Evolutionary conservation across 1,140 invertebrate species (phyloP).

Genomic region (Ips typographus): DNA sequence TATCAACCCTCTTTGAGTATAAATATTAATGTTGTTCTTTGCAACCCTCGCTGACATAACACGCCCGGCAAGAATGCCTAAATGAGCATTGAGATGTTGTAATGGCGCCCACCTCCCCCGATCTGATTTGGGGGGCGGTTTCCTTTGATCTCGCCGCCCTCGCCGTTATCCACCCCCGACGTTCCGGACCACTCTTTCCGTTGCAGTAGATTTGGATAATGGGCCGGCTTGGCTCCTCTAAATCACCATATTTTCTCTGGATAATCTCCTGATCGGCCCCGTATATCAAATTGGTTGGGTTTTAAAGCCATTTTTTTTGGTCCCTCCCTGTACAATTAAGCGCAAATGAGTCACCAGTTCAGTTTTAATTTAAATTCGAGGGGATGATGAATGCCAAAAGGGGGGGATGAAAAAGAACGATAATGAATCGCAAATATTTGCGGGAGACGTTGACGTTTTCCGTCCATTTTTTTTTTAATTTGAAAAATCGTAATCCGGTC

Average conservation of each 20-base stretch:
- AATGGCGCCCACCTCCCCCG: conserved; percentile 51
- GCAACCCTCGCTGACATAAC: conserved; percentile 27
- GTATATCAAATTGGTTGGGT: neutral
- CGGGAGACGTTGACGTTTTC: conserved; percentile 33
- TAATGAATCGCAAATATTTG: conserved; percentile 44
- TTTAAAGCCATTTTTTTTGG: conserved; percentile 7
- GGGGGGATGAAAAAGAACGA: conserved; percentile 25
- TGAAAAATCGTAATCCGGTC: neutral
- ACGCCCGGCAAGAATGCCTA: conserved; percentile 47
- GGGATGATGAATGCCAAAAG: conserved; percentile 14
- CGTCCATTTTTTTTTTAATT: neutral
- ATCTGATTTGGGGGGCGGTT: conserved; percentile 53
- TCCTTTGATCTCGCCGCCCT: conserved; percentile 53
- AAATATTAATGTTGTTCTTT: conserved; percentile 34
- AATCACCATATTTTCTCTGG: neutral
- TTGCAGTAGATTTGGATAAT: conserved; percentile 23
- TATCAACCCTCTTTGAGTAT: conserved; percentile 4
- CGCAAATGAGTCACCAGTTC: conserved; percentile 51
- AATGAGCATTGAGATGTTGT: conserved; percentile 54
- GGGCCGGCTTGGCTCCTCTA: conserved; percentile 1
- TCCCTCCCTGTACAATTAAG: conserved; percentile 24
- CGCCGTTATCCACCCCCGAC: conserved; percentile 35
- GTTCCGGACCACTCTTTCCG: conserved; percentile 29
- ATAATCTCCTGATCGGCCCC: neutral
- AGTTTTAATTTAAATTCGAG: conserved; percentile 47